Evolutionary conservation across 2,888 invertebrate genomes (phyloP).

Genomic region (Drosophila siamana): DNA sequence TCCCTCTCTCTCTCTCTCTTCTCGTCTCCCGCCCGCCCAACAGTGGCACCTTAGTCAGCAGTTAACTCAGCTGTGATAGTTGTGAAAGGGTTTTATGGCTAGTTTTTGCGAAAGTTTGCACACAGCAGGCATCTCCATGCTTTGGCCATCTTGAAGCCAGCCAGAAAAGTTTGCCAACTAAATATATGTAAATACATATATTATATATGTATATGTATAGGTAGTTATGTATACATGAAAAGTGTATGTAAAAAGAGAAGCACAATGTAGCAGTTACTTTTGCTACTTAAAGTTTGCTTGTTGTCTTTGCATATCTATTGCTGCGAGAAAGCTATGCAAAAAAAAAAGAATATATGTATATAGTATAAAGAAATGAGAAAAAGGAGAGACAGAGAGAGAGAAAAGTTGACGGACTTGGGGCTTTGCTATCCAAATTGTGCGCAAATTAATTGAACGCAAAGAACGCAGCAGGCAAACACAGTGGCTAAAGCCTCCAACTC

Average conservation of each 20-base stretch:
- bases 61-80: slow-evolving; percentile 46
- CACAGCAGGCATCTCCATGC: slow-evolving; percentile 51
- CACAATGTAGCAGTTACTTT: slow-evolving; percentile 51
- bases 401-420: slow-evolving; percentile 64
- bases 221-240: not conserved
- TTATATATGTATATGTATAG: not conserved
- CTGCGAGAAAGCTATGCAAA: slow-evolving; percentile 8
- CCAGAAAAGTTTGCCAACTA: slow-evolving; percentile 65
- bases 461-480: slow-evolving; percentile 75
- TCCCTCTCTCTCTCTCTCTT: too few relatives aligned
- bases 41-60: slow-evolving; percentile 21
- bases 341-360: slow-evolving; percentile 20
- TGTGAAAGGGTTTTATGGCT: slow-evolving; percentile 66
- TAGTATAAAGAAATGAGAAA: slow-evolving; percentile 6
- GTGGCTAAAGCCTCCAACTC: slow-evolving; percentile 10
- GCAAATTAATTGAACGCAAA: slow-evolving; percentile 82
- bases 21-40: not conserved
- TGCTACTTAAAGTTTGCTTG: slow-evolving; percentile 81
- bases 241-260: slow-evolving; percentile 2
- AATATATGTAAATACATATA: not conserved
- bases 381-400: not conserved
- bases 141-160: too few relatives aligned
- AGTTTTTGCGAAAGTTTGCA: slow-evolving; percentile 70
- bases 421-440: slow-evolving; percentile 74
- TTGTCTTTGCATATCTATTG: slow-evolving; percentile 70